These are phyloP conservation scores for Ectemnius continuus DNA, from an alignment of 2,888 invertebrate species.

Conservation along the genomic window DNA sequence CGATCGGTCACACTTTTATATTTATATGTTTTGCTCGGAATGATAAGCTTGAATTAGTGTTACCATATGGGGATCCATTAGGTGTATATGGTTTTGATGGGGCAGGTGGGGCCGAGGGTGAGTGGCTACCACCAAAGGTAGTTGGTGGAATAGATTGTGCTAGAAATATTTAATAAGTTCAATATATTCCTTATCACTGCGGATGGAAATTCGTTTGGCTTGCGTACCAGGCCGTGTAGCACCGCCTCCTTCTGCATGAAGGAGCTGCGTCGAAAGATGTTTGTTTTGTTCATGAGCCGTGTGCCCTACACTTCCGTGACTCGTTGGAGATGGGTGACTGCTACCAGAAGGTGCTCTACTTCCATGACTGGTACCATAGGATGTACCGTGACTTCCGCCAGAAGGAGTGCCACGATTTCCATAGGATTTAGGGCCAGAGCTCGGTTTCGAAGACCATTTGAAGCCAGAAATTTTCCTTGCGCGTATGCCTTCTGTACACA, in stretches of 20 bases:
- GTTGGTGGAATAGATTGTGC: not conserved
- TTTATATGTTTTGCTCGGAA: no score
- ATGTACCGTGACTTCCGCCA: not conserved
- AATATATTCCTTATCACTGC: not conserved
- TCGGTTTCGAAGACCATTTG: no score
- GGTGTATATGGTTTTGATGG: not conserved
- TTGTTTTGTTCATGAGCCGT: conserved; percentile 19
- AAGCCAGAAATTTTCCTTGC: no score
- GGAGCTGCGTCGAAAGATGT: conserved; percentile 44
- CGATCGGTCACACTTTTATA: no score
- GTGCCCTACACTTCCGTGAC: conserved; percentile 13
- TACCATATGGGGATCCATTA: no score
- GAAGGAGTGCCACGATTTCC: not conserved
- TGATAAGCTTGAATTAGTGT: no score
- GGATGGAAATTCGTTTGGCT: no score
- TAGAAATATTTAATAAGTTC: conserved; percentile 12
- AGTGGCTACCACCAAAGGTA: no score
- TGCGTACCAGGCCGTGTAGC: conserved; percentile 47
- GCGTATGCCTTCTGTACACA: no score
- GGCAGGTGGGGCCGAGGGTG: no score
- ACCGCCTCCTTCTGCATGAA: conserved; percentile 56
- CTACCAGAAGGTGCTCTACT: not conserved
- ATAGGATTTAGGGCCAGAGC: not conserved
- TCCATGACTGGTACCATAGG: not conserved
- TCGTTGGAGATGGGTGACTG: not conserved